Conservation (phyloP, 2,888 invertebrate species). For the Andrena minutula region DNA sequence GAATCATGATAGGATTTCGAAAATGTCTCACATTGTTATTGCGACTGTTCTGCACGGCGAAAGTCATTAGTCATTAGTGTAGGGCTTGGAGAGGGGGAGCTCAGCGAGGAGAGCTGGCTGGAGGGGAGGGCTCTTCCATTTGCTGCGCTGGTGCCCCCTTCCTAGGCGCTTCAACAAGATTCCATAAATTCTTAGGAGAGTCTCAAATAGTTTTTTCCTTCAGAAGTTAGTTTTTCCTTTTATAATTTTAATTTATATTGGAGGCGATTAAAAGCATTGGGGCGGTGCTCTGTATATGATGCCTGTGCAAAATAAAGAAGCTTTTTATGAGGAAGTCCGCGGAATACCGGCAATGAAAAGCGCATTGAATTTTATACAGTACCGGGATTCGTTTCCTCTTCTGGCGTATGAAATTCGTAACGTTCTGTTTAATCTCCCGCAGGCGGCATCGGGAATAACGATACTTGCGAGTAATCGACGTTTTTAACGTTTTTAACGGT, state of each 20-base stretch:
- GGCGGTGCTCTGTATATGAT: too few species aligned
- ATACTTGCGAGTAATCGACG: conserved; percentile 24
- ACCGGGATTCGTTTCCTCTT: background rate
- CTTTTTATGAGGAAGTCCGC: too few species aligned
- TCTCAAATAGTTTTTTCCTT: background rate
- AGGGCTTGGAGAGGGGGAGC: background rate
- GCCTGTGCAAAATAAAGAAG: too few species aligned
- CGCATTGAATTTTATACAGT: too few species aligned
- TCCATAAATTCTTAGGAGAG: background rate
- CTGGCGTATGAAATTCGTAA: background rate
- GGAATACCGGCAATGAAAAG: too few species aligned
- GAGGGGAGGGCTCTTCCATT: conserved; percentile 40
- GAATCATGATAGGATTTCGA: background rate
- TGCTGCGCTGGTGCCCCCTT: conserved; percentile 3
- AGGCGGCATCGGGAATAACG: background rate
- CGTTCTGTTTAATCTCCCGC: background rate
- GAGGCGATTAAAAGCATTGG: too few species aligned
- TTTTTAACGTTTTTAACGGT: conserved; percentile 21
- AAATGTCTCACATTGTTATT: background rate
- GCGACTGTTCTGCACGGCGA: background rate
- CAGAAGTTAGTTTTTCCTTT: too few species aligned
- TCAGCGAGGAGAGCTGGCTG: conserved; percentile 5
- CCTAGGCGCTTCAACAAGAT: background rate
- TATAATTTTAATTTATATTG: too few species aligned
- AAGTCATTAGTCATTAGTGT: conserved; percentile 30